A percentile compares a stretch with the other conserved stretches of the same genome.
These are phyloP conservation scores for Synergus gifuensis DNA, from an alignment of 2,888 invertebrate genomes.

Conservation along the genomic window DNA sequence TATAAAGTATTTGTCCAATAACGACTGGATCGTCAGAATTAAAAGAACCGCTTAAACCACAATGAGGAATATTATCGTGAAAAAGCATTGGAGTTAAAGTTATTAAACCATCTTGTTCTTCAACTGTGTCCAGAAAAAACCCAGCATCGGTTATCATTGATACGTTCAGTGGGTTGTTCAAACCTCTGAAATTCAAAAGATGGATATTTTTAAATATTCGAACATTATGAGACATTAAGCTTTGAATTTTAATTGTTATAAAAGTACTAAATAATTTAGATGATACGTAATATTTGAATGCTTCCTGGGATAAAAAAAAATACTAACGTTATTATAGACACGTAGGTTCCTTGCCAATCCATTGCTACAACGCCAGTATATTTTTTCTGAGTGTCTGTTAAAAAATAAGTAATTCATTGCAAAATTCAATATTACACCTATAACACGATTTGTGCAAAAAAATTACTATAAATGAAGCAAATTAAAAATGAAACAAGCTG, in stretches of 20 bases:
- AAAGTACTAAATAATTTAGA: neutral
- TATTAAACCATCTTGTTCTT: slow-evolving; percentile 62
- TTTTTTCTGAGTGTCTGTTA: slow-evolving; percentile 75
- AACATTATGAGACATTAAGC: neutral
- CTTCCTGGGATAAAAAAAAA: slow-evolving; percentile 20
- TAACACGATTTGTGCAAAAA: neutral
- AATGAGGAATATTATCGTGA: slow-evolving; percentile 71
- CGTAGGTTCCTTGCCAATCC: slow-evolving; percentile 84
- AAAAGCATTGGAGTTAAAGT: slow-evolving; percentile 69
- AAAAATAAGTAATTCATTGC: slow-evolving; percentile 12
- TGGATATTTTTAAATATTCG: neutral
- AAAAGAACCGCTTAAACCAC: slow-evolving; percentile 79
- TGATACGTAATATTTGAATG: slow-evolving; percentile 21
- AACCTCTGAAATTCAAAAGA: slow-evolving; percentile 77
- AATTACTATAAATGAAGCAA: neutral
- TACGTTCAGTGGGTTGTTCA: slow-evolving; percentile 80
- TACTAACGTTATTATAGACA: slow-evolving; percentile 84
- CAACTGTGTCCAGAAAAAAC: slow-evolving; percentile 79
- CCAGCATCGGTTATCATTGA: slow-evolving; percentile 79
- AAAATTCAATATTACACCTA: neutral
- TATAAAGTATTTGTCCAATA: slow-evolving; percentile 79
- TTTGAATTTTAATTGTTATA: too few relatives aligned
- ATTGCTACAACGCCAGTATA: slow-evolving; percentile 83
- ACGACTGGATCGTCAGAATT: slow-evolving; percentile 79
- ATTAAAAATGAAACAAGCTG: neutral